These are phyloP conservation scores for Corvus cornix DNA, from an alignment of 2,113 vertebrate species.

Conservation along the genomic window DNA sequence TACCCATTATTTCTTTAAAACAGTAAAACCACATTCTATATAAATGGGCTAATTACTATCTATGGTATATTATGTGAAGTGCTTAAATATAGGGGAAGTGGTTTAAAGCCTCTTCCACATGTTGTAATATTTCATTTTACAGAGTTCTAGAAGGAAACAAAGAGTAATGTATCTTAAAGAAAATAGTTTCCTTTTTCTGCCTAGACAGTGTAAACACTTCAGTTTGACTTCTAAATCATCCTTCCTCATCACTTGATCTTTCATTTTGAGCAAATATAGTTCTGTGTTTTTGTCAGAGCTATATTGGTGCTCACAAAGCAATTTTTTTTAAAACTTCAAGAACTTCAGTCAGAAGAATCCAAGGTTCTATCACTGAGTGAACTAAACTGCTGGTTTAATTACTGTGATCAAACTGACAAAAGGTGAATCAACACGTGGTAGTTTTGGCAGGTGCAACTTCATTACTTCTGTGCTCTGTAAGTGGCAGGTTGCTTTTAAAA, in stretches of 20 bases:
- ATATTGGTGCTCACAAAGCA: background rate
- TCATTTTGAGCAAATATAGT: background rate
- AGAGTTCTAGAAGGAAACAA: background rate
- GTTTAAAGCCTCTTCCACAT: background rate
- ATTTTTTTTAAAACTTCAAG: background rate
- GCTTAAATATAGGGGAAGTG: background rate
- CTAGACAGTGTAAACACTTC: background rate
- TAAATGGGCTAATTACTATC: background rate
- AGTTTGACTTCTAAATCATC: background rate
- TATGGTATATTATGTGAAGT: background rate
- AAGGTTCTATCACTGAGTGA: background rate
- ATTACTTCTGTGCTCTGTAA: background rate
- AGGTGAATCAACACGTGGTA: background rate
- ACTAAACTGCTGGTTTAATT: background rate
- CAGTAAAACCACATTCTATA: background rate
- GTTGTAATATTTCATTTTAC: background rate
- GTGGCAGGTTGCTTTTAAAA: background rate
- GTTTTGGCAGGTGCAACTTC: background rate
- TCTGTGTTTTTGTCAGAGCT: background rate
- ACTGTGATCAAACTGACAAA: background rate
- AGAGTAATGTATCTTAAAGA: background rate
- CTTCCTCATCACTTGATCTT: background rate
- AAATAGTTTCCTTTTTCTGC: background rate
- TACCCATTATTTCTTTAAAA: background rate
- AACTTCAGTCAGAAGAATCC: background rate